Evolutionary conservation across 2,888 invertebrate genomes (phyloP).

Genomic region (Melanargia galathea): DNA sequence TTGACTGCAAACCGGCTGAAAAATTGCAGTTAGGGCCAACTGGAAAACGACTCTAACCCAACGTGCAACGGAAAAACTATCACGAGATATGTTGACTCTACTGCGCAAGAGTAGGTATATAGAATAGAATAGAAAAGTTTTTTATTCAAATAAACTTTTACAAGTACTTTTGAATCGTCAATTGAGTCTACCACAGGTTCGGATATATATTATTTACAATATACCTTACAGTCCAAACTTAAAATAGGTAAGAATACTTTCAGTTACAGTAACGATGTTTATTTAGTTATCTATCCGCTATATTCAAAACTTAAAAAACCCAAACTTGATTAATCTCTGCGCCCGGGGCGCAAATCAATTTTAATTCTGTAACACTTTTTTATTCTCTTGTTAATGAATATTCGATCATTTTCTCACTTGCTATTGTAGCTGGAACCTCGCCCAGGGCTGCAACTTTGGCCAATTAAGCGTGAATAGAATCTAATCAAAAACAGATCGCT

Average conservation of each 20-base stretch:
- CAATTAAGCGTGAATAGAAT: slow-evolving; percentile 66
- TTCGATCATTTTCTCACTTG: slow-evolving; percentile 37
- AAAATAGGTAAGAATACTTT: background rate
- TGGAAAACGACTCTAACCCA: too few relatives aligned
- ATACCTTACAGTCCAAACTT: background rate
- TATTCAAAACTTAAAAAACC: slow-evolving; percentile 15
- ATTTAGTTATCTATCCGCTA: slow-evolving; percentile 1
- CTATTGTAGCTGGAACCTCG: slow-evolving; percentile 17
- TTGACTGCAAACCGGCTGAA: too few relatives aligned
- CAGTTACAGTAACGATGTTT: background rate
- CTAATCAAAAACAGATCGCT: slow-evolving; percentile 67
- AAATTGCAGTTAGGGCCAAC: too few relatives aligned
- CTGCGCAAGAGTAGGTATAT: too few relatives aligned
- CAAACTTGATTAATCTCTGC: slow-evolving; percentile 19
- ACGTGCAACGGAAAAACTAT: too few relatives aligned
- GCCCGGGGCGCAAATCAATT: slow-evolving; percentile 15
- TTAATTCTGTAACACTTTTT: slow-evolving; percentile 26
- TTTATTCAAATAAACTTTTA: too few relatives aligned
- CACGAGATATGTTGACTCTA: too few relatives aligned
- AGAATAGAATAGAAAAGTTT: too few relatives aligned
- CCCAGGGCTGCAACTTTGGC: slow-evolving; percentile 36
- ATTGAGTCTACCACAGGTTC: background rate
- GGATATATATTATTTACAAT: background rate
- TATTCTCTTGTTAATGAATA: slow-evolving; percentile 31
- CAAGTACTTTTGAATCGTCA: too few relatives aligned